Percentiles rank a stretch among this genome's conserved stretches.
phyloP scores from a whole-genome alignment of 2,888 invertebrate genomes.

The Orgyia antiqua region DNA sequence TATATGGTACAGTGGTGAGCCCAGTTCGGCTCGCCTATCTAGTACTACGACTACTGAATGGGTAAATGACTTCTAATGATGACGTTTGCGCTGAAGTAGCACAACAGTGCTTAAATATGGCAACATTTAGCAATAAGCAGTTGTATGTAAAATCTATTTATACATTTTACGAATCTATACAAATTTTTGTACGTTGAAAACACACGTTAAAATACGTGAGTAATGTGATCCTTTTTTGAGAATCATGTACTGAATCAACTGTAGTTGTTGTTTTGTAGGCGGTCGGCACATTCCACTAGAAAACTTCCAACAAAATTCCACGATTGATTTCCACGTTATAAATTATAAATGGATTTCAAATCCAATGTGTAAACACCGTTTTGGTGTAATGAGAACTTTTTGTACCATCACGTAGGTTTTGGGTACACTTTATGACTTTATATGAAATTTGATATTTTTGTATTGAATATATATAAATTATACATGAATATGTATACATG shows the following conservation, averaged over 20 bases:
- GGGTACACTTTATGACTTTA: conserved; percentile 79
- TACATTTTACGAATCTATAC: conserved; percentile 78
- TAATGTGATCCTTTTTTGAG: conserved; percentile 75
- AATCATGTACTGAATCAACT: conserved; percentile 73
- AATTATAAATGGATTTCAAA: conserved; percentile 67
- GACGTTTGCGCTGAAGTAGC: conserved; percentile 25
- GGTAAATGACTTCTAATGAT: conserved; percentile 30
- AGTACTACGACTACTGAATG: conserved; percentile 23
- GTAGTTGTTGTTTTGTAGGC: conserved; percentile 74
- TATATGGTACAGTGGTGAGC: not conserved
- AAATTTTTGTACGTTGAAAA: conserved; percentile 73
- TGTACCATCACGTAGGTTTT: conserved; percentile 78
- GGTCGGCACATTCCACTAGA: conserved; percentile 77
- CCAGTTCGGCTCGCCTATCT: conserved; percentile 3
- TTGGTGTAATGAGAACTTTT: conserved; percentile 69
- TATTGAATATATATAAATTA: conserved; percentile 78
- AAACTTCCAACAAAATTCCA: conserved; percentile 70
- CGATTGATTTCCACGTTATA: conserved; percentile 72
- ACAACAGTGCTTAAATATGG: conserved; percentile 42
- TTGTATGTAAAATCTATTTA: conserved; percentile 76
- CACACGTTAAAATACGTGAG: conserved; percentile 67
- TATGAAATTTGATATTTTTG: conserved; percentile 78
- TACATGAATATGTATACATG: conserved; percentile 78
- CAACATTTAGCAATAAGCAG: conserved; percentile 76
- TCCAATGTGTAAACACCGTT: conserved; percentile 66